Evolutionary conservation across 1,140 invertebrate species (phyloP).

Genomic region (Zaprionus africanus): DNA sequence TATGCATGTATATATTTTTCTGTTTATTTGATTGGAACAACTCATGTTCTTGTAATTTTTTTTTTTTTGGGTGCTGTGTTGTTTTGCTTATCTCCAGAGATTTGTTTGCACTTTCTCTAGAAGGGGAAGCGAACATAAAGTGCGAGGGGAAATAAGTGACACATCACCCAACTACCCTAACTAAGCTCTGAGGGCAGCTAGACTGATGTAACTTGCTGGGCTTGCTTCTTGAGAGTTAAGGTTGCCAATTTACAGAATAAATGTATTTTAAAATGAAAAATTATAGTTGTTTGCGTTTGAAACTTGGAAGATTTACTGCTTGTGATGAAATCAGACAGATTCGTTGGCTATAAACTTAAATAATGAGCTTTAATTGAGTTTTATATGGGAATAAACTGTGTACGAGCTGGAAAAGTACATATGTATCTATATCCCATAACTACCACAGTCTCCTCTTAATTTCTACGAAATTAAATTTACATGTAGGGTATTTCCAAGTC

Average conservation of each 20-base stretch:
- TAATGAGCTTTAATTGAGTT: neutral
- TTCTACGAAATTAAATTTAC: too few relatives aligned
- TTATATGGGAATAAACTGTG: neutral
- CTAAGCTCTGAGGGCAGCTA: neutral
- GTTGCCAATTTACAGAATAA: too few relatives aligned
- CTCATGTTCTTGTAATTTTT: neutral
- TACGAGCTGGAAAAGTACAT: neutral
- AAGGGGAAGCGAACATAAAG: neutral
- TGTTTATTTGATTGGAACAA: neutral
- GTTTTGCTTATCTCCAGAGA: conserved; percentile 1
- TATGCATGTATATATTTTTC: conserved; percentile 1
- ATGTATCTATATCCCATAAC: too few relatives aligned
- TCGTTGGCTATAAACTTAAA: neutral
- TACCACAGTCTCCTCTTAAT: too few relatives aligned
- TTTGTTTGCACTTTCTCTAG: conserved; percentile 4
- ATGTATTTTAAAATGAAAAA: too few relatives aligned
- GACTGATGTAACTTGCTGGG: neutral
- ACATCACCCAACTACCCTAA: neutral
- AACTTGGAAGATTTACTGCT: neutral
- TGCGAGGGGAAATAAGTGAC: neutral
- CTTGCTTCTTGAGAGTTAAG: too few relatives aligned
- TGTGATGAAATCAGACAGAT: neutral
- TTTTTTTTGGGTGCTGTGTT: conserved; percentile 12
- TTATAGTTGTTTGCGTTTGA: too few relatives aligned
- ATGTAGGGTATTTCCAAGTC: too few relatives aligned